These are phyloP conservation scores for Pelobates fuscus DNA, from an alignment of 2,113 vertebrate species.

Conservation along the genomic window DNA sequence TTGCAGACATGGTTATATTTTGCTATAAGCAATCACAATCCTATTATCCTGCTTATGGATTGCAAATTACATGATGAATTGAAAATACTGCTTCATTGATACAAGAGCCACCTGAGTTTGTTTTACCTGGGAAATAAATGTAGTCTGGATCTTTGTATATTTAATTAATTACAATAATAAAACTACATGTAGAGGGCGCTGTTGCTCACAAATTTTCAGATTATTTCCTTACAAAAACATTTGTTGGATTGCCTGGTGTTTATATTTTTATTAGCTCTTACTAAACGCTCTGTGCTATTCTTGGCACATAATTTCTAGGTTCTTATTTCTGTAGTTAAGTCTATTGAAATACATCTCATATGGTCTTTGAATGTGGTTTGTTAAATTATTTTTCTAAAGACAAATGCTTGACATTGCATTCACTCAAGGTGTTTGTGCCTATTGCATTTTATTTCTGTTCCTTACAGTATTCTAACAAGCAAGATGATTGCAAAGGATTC, in stretches of 20 bases:
- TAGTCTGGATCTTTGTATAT: conserved; percentile 30
- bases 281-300: conserved; percentile 56
- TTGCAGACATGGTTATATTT: too few relatives aligned
- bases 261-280: conserved; percentile 63
- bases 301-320: conserved; percentile 60
- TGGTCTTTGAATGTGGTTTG: conserved; percentile 36
- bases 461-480: conserved; percentile 18
- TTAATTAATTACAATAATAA: conserved; percentile 45
- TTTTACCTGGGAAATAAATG: conserved; percentile 39
- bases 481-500: conserved; percentile 16
- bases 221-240: conserved; percentile 55
- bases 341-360: conserved; percentile 58
- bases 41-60: background rate
- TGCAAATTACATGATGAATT: conserved; percentile 24
- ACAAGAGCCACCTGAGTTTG: conserved; percentile 38
- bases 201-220: conserved; percentile 70
- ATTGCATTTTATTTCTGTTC: conserved; percentile 1
- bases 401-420: conserved; percentile 43
- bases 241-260: conserved; percentile 57
- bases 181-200: conserved; percentile 77
- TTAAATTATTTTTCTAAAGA: conserved; percentile 46
- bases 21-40: background rate
- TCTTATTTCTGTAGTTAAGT: conserved; percentile 54
- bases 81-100: conserved; percentile 18
- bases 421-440: conserved; percentile 27